Conservation (phyloP, 2,888 invertebrate genomes). For the Tipula helvola region DNA sequence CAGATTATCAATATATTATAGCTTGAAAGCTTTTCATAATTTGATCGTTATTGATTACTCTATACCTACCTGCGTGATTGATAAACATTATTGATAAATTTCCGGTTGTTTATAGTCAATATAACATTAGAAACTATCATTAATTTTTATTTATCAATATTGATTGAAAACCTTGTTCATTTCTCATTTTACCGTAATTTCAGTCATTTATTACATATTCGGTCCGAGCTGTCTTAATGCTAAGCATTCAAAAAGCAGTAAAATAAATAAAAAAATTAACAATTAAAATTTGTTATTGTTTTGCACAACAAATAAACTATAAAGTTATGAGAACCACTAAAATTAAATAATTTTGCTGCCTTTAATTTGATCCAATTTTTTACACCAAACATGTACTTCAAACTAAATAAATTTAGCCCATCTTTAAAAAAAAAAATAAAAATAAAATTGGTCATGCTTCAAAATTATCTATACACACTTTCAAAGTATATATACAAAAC, state of each 20-base stretch:
- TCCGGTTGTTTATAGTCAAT: background rate
- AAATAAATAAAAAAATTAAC: too few species aligned
- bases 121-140: background rate
- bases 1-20: background rate
- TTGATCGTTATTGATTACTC: background rate
- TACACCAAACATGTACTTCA: background rate
- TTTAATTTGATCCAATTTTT: too few species aligned
- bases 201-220: background rate
- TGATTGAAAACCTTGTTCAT: too few species aligned
- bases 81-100: background rate
- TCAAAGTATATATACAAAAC: background rate
- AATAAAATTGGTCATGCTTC: background rate
- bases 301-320: too few species aligned
- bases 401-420: background rate
- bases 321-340: too few species aligned
- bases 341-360: too few species aligned
- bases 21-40: background rate
- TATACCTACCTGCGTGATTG: background rate
- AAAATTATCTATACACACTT: too few species aligned
- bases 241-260: too few species aligned
- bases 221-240: too few species aligned
- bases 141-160: too few species aligned
- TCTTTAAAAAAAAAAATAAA: background rate
- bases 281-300: too few species aligned
- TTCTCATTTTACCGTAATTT: background rate